Evolutionary conservation across 2,888 invertebrate species (phyloP), one percentile per base, ranked within the genome.

Genomic region (Apamea anceps): DNA sequence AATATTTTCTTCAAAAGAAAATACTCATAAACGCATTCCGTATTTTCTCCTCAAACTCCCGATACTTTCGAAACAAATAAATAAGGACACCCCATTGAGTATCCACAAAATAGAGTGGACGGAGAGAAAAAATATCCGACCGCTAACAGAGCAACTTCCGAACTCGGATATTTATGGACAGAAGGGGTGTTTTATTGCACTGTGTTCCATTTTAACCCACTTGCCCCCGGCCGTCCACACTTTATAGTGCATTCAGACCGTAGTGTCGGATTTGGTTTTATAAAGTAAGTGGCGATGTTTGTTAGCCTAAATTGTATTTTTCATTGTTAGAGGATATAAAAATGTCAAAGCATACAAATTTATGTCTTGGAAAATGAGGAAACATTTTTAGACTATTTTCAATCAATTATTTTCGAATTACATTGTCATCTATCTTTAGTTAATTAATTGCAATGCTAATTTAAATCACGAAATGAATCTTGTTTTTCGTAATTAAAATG

Each of bases 71-170:
- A 79, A 88, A 88, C 88, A 87, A 85, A 90, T 89, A 89, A 88
- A 89, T 90, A 91, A 90, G 87, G 88, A 89, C 92, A 92, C 93
- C 94, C 95, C 90, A 89, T 91, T 90, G 93, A 89, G 89, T 91
- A 91, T 92, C 93, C 94, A 94, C 95, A 95, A 96, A 96, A 96
- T 95, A 95, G 95, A 94, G 93, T 93, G 94, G 94, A 93, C 92
- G 89, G 93, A 93, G 91, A 92, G 86, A 94, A 92, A 95, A 95
- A 95, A 88, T 93, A 94, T 94, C 94, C 95, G 94, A 96, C 96
- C 96, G 94, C 96, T 96, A 96, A 96, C 96, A 95, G 96, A 95
- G 93, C 95, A 93, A 95, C 95, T 96, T 96, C 96, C 96, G 96
- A 96, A 96, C 94, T 88, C 87, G 94, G 95, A 96, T 96, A 96